Conservation (phyloP, 2,888 invertebrate species). For the Drosophila neonasuta region DNA sequence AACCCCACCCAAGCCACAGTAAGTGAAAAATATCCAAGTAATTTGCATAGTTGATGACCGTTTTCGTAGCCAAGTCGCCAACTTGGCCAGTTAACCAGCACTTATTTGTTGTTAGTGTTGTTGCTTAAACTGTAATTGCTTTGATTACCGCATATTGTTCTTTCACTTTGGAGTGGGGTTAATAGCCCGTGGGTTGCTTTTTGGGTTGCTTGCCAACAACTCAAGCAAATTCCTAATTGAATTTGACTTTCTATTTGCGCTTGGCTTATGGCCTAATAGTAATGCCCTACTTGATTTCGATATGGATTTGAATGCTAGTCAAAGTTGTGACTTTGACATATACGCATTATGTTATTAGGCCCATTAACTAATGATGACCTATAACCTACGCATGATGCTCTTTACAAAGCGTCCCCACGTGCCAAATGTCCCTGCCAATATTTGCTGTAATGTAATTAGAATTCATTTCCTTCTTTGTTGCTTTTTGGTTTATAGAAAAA, state of each 20-base stretch:
- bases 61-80: slow-evolving; percentile 46
- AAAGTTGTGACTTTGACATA: slow-evolving; percentile 27
- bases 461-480: not conserved
- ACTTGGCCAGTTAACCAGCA: slow-evolving; percentile 45
- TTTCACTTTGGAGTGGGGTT: not conserved
- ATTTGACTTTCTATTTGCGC: slow-evolving; percentile 31
- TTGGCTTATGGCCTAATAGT: not conserved
- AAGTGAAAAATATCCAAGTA: slow-evolving; percentile 62
- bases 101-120: slow-evolving; percentile 27
- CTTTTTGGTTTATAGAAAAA: no score
- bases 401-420: not conserved
- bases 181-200: not conserved
- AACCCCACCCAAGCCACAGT: not conserved
- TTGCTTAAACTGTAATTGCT: slow-evolving; percentile 51
- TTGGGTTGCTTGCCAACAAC: slow-evolving; percentile 1
- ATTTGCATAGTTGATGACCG: slow-evolving; percentile 68
- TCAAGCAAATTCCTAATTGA: slow-evolving; percentile 42
- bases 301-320: slow-evolving; percentile 14
- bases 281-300: slow-evolving; percentile 13
- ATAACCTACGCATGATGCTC: not conserved
- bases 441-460: slow-evolving; percentile 7
- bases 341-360: slow-evolving; percentile 11
- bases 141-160: slow-evolving; percentile 56
- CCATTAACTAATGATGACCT: slow-evolving; percentile 15
- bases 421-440: not conserved